Evolutionary conservation across 2,888 invertebrate genomes (phyloP).

Genomic region (Cabera pusaria): DNA sequence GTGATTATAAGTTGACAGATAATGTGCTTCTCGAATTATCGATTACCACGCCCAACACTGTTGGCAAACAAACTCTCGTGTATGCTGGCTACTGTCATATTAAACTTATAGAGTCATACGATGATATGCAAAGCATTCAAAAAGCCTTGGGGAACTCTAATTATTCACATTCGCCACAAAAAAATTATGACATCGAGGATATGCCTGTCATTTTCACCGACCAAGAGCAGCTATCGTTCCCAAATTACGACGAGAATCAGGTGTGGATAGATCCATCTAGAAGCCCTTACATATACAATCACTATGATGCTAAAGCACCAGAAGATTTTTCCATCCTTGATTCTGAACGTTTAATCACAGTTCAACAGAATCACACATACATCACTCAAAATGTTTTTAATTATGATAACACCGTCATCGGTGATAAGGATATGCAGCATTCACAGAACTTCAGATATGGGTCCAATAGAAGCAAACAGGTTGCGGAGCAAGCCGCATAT

Average conservation of each 20-base stretch:
- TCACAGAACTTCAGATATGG: too few species aligned
- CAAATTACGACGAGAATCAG: conserved; percentile 52
- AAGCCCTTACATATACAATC: conserved; percentile 66
- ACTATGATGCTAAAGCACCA: conserved; percentile 43
- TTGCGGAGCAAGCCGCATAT: too few species aligned
- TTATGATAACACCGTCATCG: conserved; percentile 52
- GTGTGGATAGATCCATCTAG: conserved; percentile 70
- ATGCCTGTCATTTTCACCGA: conserved; percentile 47
- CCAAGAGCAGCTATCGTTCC: conserved; percentile 38
- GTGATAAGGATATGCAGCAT: conserved; percentile 42
- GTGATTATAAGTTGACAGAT: conserved; percentile 51
- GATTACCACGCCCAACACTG: conserved; percentile 57
- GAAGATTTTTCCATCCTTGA: conserved; percentile 49
- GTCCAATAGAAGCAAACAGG: too few species aligned
- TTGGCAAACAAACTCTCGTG: conserved; percentile 55
- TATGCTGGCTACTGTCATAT: conserved; percentile 66
- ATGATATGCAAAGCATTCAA: conserved; percentile 33
- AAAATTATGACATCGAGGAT: conserved; percentile 29
- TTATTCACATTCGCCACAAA: background rate
- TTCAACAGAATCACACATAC: conserved; percentile 64
- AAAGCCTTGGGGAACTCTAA: conserved; percentile 17
- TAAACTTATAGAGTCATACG: conserved; percentile 55
- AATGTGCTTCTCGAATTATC: conserved; percentile 62
- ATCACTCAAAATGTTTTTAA: conserved; percentile 68
- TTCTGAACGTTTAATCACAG: conserved; percentile 48